These are phyloP conservation scores for Onychostoma macrolepis DNA, from an alignment of 2,113 vertebrate species.

Conservation along the genomic window DNA sequence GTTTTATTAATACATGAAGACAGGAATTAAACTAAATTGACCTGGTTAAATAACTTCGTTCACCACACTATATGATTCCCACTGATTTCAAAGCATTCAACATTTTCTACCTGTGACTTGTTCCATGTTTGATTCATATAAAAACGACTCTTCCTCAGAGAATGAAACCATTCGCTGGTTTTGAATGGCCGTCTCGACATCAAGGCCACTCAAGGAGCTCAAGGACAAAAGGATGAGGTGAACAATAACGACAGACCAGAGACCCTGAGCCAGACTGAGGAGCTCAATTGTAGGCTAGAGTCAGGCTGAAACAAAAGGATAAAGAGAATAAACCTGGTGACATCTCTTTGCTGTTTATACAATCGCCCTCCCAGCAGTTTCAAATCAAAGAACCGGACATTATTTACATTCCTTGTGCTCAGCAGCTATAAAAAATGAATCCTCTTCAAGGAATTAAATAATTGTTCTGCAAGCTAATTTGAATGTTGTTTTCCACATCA, in stretches of 20 bases:
- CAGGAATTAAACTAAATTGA: not conserved
- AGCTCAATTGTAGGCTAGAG: conserved; percentile 2
- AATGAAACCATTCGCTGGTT: conserved; percentile 3
- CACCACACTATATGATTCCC: not conserved
- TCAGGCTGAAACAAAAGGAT: conserved; percentile 18
- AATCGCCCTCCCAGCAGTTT: not conserved
- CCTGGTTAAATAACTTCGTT: not conserved
- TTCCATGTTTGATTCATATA: conserved; percentile 1
- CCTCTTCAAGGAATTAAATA: conserved; percentile 25
- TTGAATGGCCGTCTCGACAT: not conserved
- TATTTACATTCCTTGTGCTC: conserved; percentile 29
- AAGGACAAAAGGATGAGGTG: conserved; percentile 25
- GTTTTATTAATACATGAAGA: conserved; percentile 7
- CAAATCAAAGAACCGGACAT: conserved; percentile 31
- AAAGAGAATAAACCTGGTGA: not conserved
- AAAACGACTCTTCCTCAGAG: not conserved
- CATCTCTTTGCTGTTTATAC: not conserved
- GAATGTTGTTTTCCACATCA: not conserved
- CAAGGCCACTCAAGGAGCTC: conserved; percentile 3
- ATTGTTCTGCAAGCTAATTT: not conserved
- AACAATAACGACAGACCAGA: conserved; percentile 3
- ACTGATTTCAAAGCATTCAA: not conserved
- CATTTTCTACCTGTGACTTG: not conserved
- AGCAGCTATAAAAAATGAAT: not conserved
- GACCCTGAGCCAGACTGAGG: conserved; percentile 19